A percentile compares a stretch with the other conserved stretches of the same genome.
These are phyloP conservation scores for Intellagama lesueurii DNA, from an alignment of 2,797 vertebrate species.

Conservation along the genomic window DNA sequence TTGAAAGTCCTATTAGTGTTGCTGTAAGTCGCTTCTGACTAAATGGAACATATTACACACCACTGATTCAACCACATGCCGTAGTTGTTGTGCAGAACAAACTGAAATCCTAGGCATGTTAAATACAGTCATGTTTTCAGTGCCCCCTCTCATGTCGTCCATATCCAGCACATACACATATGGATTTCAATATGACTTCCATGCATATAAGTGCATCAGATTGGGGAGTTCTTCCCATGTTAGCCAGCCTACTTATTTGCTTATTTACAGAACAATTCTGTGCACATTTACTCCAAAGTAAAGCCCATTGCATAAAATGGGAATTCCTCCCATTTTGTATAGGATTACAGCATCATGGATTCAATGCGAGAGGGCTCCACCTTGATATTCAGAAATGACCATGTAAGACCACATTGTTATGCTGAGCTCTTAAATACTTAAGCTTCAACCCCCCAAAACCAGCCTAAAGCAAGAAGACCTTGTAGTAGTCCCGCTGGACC, in stretches of 20 bases:
- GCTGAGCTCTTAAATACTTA: not conserved
- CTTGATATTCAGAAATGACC: not conserved
- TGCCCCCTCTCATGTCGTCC: not conserved
- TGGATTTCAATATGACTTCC: not conserved
- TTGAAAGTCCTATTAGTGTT: too few species aligned
- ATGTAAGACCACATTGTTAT: not conserved
- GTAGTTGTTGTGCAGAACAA: not conserved
- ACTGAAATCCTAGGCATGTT: not conserved
- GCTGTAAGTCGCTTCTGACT: too few species aligned
- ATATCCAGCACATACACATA: not conserved
- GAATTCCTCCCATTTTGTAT: not conserved
- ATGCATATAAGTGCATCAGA: not conserved
- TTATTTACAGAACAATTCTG: not conserved
- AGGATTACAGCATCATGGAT: not conserved
- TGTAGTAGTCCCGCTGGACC: not conserved
- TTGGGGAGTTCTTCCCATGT: not conserved
- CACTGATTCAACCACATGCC: too few species aligned
- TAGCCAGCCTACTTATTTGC: not conserved
- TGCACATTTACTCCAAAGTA: constrained; percentile 3
- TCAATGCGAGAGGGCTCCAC: not conserved
- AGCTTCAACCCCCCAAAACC: not conserved
- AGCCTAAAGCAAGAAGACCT: not conserved
- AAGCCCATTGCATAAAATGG: not conserved
- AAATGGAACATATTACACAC: too few species aligned
- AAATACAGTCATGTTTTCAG: not conserved